These are phyloP conservation scores for Drosophila nr. perissopoda DNA, from an alignment of 2,888 invertebrate species.

Conservation along the genomic window DNA sequence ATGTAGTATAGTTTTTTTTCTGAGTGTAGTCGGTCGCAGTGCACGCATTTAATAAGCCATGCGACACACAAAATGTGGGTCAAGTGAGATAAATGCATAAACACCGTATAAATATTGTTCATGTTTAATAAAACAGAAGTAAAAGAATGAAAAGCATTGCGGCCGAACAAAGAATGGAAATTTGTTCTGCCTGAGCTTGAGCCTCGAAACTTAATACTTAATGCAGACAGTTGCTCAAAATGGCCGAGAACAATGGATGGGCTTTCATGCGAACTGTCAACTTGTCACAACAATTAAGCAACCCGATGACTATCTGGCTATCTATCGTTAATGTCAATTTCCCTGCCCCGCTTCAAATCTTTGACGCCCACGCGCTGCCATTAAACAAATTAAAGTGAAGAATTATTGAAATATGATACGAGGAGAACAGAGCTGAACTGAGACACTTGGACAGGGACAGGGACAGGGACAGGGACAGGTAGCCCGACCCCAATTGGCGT, in stretches of 20 bases:
- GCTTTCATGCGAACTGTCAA: slow-evolving; percentile 81
- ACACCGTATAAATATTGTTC: slow-evolving; percentile 25
- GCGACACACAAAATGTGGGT: slow-evolving; percentile 69
- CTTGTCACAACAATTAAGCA: slow-evolving; percentile 79
- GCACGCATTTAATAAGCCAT: slow-evolving; percentile 71
- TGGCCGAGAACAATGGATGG: slow-evolving; percentile 64
- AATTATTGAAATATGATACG: slow-evolving; percentile 74
- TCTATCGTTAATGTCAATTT: slow-evolving; percentile 55
- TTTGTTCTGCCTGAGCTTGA: slow-evolving; percentile 5
- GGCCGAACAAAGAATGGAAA: slow-evolving; percentile 55
- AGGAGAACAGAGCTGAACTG: slow-evolving; percentile 1
- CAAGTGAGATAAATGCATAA: slow-evolving; percentile 72
- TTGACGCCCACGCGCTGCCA: slow-evolving; percentile 59
- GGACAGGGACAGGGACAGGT: slow-evolving; percentile 28
- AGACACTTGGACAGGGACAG: slow-evolving; percentile 17
- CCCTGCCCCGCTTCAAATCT: background rate
- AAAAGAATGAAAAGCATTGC: slow-evolving; percentile 44
- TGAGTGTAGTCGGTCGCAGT: background rate
- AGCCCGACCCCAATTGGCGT: slow-evolving; percentile 49
- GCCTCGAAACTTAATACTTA: slow-evolving; percentile 42
- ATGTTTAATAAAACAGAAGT: slow-evolving; percentile 23
- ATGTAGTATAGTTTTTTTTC: background rate
- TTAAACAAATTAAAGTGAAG: slow-evolving; percentile 66
- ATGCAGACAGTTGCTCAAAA: slow-evolving; percentile 41
- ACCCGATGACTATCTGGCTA: slow-evolving; percentile 71